Evolutionary conservation across 2,113 vertebrate genomes (phyloP).

Genomic region (Porphyrio hochstetteri): DNA sequence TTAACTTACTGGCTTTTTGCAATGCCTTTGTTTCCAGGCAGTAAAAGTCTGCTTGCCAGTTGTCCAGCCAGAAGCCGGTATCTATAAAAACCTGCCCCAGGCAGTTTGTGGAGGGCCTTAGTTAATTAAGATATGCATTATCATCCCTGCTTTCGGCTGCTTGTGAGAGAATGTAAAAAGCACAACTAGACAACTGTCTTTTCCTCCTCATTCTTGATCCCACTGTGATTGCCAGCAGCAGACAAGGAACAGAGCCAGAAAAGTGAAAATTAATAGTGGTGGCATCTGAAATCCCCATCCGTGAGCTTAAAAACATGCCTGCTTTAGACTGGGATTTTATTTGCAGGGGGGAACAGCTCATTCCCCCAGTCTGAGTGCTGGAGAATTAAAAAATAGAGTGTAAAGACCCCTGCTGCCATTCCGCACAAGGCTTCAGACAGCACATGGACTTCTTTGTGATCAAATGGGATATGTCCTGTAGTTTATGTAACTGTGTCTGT

Average conservation of each 20-base stretch:
- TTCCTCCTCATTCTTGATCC: constrained; percentile 41
- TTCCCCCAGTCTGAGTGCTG: background rate
- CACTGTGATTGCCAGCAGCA: constrained; percentile 56
- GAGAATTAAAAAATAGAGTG: background rate
- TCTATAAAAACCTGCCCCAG: constrained; percentile 27
- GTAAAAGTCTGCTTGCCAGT: constrained; percentile 36
- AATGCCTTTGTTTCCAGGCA: constrained; percentile 55
- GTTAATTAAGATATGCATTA: constrained; percentile 57
- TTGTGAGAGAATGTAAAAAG: constrained; percentile 49
- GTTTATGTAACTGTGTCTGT: background rate
- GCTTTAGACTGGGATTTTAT: background rate
- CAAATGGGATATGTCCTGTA: background rate
- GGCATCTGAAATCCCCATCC: constrained; percentile 35
- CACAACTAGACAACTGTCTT: constrained; percentile 53
- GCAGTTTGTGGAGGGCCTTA: constrained; percentile 9
- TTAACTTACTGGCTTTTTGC: constrained; percentile 42
- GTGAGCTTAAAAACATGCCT: constrained; percentile 5
- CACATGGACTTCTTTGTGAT: background rate
- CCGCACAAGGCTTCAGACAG: background rate
- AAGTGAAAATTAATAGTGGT: constrained; percentile 53
- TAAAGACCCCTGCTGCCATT: background rate
- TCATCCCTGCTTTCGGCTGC: constrained; percentile 12
- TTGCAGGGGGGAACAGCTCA: background rate
- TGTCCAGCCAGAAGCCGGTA: constrained; percentile 49
- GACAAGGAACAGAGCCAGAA: constrained; percentile 54